These are phyloP conservation scores for Catocala nupta DNA, from an alignment of 2,888 invertebrate species.

Conservation along the genomic window DNA sequence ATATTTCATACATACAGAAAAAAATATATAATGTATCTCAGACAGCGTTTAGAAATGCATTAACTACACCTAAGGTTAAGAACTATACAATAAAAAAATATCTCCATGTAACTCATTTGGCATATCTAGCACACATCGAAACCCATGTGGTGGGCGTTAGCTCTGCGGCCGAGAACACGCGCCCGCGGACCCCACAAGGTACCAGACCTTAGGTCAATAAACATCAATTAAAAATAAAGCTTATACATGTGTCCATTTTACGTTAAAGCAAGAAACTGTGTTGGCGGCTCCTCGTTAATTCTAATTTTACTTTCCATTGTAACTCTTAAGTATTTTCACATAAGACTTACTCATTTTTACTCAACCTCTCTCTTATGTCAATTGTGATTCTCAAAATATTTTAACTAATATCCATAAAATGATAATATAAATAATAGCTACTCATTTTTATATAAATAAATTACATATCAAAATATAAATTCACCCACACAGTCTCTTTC, in stretches of 20 bases:
- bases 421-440: slow-evolving; percentile 1
- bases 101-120: slow-evolving; percentile 54
- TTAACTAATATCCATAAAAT: not conserved
- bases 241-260: slow-evolving; percentile 34
- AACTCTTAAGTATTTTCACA: not conserved
- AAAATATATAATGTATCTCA: slow-evolving; percentile 9
- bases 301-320: not conserved
- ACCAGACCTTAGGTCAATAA: slow-evolving; percentile 32
- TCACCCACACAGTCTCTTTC: slow-evolving; percentile 22
- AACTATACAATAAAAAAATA: slow-evolving; percentile 57
- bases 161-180: slow-evolving; percentile 1
- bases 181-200: slow-evolving; percentile 26
- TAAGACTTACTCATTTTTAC: no score
- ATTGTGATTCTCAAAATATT: not conserved
- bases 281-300: not conserved
- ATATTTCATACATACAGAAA: not conserved
- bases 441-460: not conserved
- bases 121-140: slow-evolving; percentile 53
- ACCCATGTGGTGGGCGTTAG: slow-evolving; percentile 5
- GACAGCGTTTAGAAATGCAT: slow-evolving; percentile 47
- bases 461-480: slow-evolving; percentile 11
- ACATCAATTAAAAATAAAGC: slow-evolving; percentile 45
- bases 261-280: slow-evolving; percentile 12
- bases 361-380: no score
- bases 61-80: slow-evolving; percentile 38